Conservation (phyloP, 2,797 vertebrate genomes). For the Esox masquinongy region DNA sequence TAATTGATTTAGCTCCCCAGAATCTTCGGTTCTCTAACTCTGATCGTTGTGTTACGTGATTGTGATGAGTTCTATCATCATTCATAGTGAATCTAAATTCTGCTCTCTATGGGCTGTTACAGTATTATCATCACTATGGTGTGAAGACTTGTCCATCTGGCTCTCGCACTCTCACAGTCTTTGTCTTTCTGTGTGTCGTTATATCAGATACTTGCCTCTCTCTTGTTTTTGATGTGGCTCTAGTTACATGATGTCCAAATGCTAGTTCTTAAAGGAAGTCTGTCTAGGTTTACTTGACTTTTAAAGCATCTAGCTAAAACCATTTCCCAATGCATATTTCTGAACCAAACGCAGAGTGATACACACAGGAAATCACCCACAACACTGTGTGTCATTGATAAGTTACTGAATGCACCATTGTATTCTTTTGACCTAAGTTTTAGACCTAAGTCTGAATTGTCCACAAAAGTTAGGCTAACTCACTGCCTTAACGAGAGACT, state of each 20-base stretch:
- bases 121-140: conserved; percentile 42
- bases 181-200: not conserved
- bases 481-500: no score
- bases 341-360: conserved; percentile 60
- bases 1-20: conserved; percentile 47
- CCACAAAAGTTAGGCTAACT: no score
- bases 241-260: conserved; percentile 27
- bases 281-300: conserved; percentile 56
- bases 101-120: conserved; percentile 36
- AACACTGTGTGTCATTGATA: conserved; percentile 43
- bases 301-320: conserved; percentile 31
- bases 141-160: conserved; percentile 32
- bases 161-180: not conserved
- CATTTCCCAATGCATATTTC: conserved; percentile 61
- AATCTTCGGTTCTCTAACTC: conserved; percentile 29
- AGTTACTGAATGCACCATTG: not conserved
- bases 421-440: no score
- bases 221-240: not conserved
- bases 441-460: no score
- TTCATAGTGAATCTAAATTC: conserved; percentile 39
- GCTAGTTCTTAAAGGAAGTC: conserved; percentile 32
- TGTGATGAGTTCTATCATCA: conserved; percentile 47
- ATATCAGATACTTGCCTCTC: not conserved
- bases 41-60: conserved; percentile 32
- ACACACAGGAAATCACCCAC: conserved; percentile 53